phyloP scores from a whole-genome alignment of 2,113 vertebrate species.

The Saccopteryx bilineata region DNA sequence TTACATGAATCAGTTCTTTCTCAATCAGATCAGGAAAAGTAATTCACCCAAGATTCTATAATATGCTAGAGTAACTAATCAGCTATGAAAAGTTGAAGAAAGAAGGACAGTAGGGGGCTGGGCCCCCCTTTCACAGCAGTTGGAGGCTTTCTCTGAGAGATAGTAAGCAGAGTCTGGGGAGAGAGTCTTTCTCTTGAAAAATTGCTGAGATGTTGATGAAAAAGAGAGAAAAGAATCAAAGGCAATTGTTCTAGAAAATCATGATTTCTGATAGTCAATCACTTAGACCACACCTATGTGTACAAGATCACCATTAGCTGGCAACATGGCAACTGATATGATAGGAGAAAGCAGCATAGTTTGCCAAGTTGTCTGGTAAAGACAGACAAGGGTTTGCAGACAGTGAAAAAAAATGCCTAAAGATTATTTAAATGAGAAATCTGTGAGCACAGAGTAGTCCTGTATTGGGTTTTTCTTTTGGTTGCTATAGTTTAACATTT shows the following conservation, averaged over 20 bases:
- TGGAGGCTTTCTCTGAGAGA: neutral
- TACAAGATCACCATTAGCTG: neutral
- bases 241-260: neutral
- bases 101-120: neutral
- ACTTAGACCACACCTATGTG: neutral
- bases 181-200: neutral
- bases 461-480: neutral
- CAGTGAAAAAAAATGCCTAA: neutral
- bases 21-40: neutral
- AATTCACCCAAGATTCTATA: neutral
- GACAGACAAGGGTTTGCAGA: neutral
- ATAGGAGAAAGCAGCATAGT: neutral
- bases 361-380: neutral
- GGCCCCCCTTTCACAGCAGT: neutral
- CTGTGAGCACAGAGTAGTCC: neutral
- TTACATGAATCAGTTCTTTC: neutral
- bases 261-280: neutral
- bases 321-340: neutral
- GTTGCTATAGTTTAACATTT: neutral
- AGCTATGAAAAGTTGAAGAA: neutral
- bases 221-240: neutral
- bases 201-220: neutral
- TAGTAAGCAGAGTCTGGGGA: neutral
- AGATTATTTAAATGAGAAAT: neutral
- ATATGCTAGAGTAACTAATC: neutral